Base-by-base conservation (phyloP, 2,113 vertebrate genomes). In the Polyodon spathula region DNA sequence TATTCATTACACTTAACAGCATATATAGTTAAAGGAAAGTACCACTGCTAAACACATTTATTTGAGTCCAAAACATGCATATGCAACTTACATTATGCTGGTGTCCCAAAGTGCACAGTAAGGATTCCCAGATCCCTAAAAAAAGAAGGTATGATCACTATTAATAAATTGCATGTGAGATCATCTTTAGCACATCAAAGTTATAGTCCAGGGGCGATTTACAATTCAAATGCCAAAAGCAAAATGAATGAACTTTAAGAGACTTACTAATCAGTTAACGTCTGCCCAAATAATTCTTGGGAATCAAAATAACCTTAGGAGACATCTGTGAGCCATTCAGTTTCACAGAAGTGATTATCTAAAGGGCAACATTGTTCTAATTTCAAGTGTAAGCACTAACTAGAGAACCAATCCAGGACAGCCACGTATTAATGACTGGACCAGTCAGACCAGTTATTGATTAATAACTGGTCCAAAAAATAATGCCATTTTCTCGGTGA, bases 101-200 rank as follows among this genome's bases (percentile, higher is more conserved):
- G 87, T 90, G 82, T 97, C 94, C 96, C 96, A 98, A 61, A 96
- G 83, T 56, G 94, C 94, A 75, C 96, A 98, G 80, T 93, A 95
- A 16, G 96, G 96, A 72, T 94, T 95, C 83, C 92, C 71, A 41
- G 95, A 95, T 60, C 96, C 93, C 95, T 98, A 80, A 64, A 68
- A 63, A 42, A 72, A 73, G 69, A 64, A 40, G 71, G 37, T 64
- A 40, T 74, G 63, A 51, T 27, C 6, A 7, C 14, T 7, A 27
- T 55, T 16, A 40, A 43, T 5, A 40, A 15, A 8, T 7, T 9
- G n/a, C n/a, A n/a, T n/a, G n/a, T n/a, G n/a, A n/a, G n/a, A n/a
- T n/a, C n/a, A n/a, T n/a, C n/a, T n/a, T n/a, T n/a, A n/a, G n/a
- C n/a, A n/a, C n/a, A n/a, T n/a, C n/a, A n/a, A n/a, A n/a, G n/a